Evolutionary conservation across 2,888 invertebrate species (phyloP).

Genomic region (Polydrusus pterygomalis): DNA sequence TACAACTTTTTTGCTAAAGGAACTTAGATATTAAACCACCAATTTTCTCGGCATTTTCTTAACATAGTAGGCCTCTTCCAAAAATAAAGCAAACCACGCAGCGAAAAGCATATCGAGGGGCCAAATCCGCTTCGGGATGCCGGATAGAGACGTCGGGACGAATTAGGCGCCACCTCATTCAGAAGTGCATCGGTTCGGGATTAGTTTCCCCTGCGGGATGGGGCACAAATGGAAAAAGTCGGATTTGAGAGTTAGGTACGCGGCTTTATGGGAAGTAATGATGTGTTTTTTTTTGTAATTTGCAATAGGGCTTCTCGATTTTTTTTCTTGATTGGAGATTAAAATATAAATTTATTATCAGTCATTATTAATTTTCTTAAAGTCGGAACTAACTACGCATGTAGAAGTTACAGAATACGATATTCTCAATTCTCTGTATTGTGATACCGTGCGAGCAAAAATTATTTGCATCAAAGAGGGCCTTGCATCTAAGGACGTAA

Average conservation of each 20-base stretch:
- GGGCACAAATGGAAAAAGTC: constrained; percentile 50
- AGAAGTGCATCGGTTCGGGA: constrained; percentile 60
- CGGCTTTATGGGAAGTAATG: constrained; percentile 4
- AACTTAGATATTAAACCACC: too few species aligned
- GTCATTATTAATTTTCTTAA: too few species aligned
- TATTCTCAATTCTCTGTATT: too few species aligned
- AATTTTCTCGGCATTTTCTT: not conserved
- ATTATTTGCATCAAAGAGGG: too few species aligned
- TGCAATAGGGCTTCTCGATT: not conserved
- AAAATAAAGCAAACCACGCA: constrained; percentile 29
- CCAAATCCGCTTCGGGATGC: constrained; percentile 43
- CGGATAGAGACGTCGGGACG: constrained; percentile 71
- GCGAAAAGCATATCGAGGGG: constrained; percentile 29
- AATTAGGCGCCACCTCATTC: constrained; percentile 76
- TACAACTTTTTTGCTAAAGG: too few species aligned
- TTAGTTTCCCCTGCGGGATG: constrained; percentile 47
- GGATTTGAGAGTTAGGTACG: constrained; percentile 16
- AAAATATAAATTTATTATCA: too few species aligned
- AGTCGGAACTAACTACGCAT: too few species aligned
- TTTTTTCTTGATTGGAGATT: too few species aligned
- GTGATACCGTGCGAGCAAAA: too few species aligned
- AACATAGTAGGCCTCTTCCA: constrained; percentile 19
- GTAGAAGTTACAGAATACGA: too few species aligned
- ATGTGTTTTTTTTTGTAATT: not conserved
- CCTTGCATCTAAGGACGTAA: too few species aligned